These are phyloP conservation scores for Amphimedon queenslandica DNA, from an alignment of 37 sponge, comb jelly and placozoan genomes.

Conservation along the genomic window DNA sequence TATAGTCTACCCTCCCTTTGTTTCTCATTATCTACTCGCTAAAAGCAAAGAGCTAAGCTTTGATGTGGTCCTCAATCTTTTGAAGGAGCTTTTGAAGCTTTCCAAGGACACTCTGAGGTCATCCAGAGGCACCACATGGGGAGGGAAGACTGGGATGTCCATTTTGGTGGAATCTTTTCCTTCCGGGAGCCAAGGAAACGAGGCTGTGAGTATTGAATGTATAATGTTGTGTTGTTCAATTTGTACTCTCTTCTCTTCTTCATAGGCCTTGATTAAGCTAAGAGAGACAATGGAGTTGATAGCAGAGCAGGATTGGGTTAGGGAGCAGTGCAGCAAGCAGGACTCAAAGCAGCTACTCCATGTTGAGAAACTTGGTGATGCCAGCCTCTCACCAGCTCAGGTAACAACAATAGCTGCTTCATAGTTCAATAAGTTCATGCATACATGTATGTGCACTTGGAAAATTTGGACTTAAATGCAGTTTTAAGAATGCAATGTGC, in stretches of 20 bases:
- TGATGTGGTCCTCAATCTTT: conserved; percentile 25
- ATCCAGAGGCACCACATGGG: conserved; percentile 22
- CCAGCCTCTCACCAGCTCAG: conserved; percentile 49
- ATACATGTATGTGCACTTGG: background rate
- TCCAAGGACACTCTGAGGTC: conserved; percentile 15
- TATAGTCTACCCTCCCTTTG: conserved; percentile 46
- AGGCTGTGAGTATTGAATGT: conserved; percentile 10
- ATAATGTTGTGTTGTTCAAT: background rate
- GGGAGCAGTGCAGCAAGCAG: conserved; percentile 66
- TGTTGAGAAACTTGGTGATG: conserved; percentile 59
- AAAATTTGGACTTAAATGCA: background rate
- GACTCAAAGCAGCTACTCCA: conserved; percentile 46
- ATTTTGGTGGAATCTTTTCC: conserved; percentile 37
- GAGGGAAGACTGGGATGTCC: conserved; percentile 50
- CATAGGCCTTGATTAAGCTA: conserved; percentile 5
- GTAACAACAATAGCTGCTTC: too few relatives aligned
- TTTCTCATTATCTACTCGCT: conserved; percentile 45
- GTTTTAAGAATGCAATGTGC: too few relatives aligned
- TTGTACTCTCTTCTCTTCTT: background rate
- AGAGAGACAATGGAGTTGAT: conserved; percentile 49
- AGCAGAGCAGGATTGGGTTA: conserved; percentile 77
- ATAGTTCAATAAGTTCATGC: too few relatives aligned
- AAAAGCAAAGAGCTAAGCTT: conserved; percentile 49
- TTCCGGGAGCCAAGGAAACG: conserved; percentile 9
- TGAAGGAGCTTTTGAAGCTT: conserved; percentile 66